Evolutionary conservation across 2,888 invertebrate species (phyloP).

Genomic region (Drosophila hamatofila): DNA sequence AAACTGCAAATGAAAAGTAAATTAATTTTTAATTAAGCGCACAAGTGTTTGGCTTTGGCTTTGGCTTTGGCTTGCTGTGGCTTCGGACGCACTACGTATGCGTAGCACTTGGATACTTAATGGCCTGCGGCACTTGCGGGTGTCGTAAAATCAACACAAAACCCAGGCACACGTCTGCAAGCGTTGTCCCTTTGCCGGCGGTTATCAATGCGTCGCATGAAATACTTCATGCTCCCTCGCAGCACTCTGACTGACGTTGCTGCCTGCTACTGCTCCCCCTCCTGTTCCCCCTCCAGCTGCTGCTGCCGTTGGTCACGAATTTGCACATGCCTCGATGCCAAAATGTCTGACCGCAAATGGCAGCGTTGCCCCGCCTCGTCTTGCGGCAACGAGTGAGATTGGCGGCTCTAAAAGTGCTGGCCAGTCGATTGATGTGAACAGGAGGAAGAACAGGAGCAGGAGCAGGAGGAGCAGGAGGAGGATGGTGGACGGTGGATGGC

Average conservation of each 20-base stretch:
- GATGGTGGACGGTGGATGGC: not conserved
- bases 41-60: constrained; percentile 60
- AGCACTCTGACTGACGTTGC: not conserved
- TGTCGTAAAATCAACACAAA: constrained; percentile 73
- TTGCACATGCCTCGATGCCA: constrained; percentile 33
- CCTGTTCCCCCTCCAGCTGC: not conserved
- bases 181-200: constrained; percentile 39
- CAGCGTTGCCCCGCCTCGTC: constrained; percentile 20
- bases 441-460: not conserved
- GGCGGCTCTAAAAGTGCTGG: constrained; percentile 18
- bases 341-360: constrained; percentile 63
- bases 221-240: constrained; percentile 8
- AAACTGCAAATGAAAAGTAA: constrained; percentile 81
- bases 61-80: not conserved
- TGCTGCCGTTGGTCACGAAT: constrained; percentile 34
- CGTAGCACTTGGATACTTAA: constrained; percentile 68
- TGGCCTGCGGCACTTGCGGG: constrained; percentile 74
- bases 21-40: constrained; percentile 79
- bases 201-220: constrained; percentile 51
- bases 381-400: constrained; percentile 20
- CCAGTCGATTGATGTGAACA: constrained; percentile 8
- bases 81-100: constrained; percentile 38
- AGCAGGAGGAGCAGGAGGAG: not conserved
- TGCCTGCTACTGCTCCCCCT: not conserved
- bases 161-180: constrained; percentile 18